Evolutionary conservation across 2,797 vertebrate species (phyloP), one percentile per base, ranked within the genome.

Genomic region (Lacerta bilineata): DNA sequence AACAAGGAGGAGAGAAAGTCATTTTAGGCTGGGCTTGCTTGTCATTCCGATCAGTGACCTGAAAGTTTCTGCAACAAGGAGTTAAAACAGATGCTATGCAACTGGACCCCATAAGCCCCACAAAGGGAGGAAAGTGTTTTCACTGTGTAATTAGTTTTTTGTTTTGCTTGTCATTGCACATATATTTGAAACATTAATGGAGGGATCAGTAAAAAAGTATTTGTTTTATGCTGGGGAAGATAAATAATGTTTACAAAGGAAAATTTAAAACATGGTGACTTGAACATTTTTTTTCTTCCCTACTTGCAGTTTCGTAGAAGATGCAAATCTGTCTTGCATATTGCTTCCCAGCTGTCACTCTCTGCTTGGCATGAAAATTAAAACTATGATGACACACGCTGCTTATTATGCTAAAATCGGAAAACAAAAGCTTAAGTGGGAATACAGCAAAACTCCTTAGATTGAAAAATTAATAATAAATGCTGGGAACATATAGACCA

Each of bases 351-450:
- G 95, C 95, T 95, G 92, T 91, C 95, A 95, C 88, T 95, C 95
- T 93, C 92, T 95, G 92, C 90, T 95, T 94, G 93, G 95, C 91
- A 93, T 94, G 91, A 95, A 97, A 96, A 97, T 92, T 95, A 96
- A 96, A 91, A 91, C 91, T 92, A 90, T 92, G 95, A 97, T 94
- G 95, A 89, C 84, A 94, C 91, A 94, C 90, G 96, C 93, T 95
- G 94, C 95, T 97, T 97, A 97, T 97, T 96, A 97, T 94, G 91
- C 85, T 95, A 94, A 95, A 96, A 96, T 93, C 91, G 93, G 89
- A 92, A 94, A 95, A 94, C 88, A 95, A 94, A 96, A 85, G 89
- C 89, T 96, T 96, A 94, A 96, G 89, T 89, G 90, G 90, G 74
- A 94, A 93, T 88, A 94, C 55, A 89, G 90, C 85, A 94, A 89